phyloP scores from a whole-genome alignment of 2,888 invertebrate species.

The Leptothorax acervorum region DNA sequence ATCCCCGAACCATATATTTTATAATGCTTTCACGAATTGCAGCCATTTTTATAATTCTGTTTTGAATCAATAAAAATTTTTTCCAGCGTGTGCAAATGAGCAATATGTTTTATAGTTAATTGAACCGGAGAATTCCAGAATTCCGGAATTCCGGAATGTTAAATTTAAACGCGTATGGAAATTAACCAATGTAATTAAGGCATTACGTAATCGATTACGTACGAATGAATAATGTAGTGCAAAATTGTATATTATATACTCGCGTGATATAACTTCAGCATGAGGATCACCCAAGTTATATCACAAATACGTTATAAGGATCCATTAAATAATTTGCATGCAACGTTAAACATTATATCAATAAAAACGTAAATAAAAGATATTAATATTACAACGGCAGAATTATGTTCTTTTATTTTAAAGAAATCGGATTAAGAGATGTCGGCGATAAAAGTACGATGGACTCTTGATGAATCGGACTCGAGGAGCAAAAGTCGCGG shows the following conservation, averaged over 20 bases:
- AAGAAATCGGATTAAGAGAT: not conserved
- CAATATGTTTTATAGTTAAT: not conserved
- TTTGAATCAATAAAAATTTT: not conserved
- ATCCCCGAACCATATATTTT: not conserved
- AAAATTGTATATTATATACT: slow-evolving; percentile 16
- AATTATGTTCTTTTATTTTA: not conserved
- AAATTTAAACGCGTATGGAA: slow-evolving; percentile 5
- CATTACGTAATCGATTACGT: not conserved
- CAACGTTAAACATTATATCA: not conserved
- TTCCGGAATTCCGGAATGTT: not conserved
- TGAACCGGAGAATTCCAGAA: not conserved
- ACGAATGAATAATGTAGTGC: not conserved
- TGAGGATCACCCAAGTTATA: not conserved
- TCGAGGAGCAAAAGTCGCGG: not conserved
- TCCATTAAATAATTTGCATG: slow-evolving; percentile 9
- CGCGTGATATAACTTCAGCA: not conserved
- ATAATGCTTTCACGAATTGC: not conserved
- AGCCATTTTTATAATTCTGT: too few relatives aligned
- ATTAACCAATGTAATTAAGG: not conserved
- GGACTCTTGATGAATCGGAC: not conserved
- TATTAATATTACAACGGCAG: not conserved
- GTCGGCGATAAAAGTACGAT: not conserved
- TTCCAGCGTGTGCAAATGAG: not conserved
- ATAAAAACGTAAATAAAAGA: not conserved
- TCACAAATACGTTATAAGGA: slow-evolving; percentile 4